These are phyloP conservation scores for Suillia variegata DNA, from an alignment of 2,888 invertebrate species.

Conservation along the genomic window DNA sequence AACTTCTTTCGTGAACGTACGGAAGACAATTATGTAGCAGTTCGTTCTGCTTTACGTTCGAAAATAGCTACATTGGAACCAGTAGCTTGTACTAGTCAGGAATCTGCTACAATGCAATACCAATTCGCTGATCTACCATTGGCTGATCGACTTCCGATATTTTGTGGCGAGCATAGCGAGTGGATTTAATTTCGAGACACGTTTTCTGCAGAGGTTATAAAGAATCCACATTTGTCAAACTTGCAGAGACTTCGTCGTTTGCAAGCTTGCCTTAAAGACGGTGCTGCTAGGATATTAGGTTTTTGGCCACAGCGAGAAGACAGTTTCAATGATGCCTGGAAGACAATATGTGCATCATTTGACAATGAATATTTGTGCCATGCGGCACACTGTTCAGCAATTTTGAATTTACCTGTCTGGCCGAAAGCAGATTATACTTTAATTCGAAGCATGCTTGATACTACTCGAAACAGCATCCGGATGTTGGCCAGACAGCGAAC, in stretches of 20 bases:
- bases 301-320: constrained; percentile 1
- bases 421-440: constrained; percentile 7
- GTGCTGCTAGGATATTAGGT: background rate
- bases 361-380: background rate
- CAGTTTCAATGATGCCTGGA: background rate
- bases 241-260: constrained; percentile 1
- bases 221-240: constrained; percentile 8
- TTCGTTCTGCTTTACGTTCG: constrained; percentile 5
- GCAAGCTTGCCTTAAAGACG: constrained; percentile 1
- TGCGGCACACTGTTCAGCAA: constrained; percentile 11
- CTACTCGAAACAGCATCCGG: constrained; percentile 13
- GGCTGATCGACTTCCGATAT: constrained; percentile 15
- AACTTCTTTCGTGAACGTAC: background rate
- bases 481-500: constrained; percentile 4
- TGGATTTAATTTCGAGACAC: constrained; percentile 13
- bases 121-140: constrained; percentile 14
- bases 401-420: constrained; percentile 14
- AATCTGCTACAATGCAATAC: background rate
- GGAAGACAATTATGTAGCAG: constrained; percentile 5
- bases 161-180: constrained; percentile 14
- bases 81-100: background rate
- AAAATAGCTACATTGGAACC: constrained; percentile 10
- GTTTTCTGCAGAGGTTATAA: constrained; percentile 11
- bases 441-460: constrained; percentile 8
- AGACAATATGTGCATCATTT: background rate